phyloP scores from a whole-genome alignment of 64 coral and sea anemone genomes.

The Catalaphyllia jardinei region DNA sequence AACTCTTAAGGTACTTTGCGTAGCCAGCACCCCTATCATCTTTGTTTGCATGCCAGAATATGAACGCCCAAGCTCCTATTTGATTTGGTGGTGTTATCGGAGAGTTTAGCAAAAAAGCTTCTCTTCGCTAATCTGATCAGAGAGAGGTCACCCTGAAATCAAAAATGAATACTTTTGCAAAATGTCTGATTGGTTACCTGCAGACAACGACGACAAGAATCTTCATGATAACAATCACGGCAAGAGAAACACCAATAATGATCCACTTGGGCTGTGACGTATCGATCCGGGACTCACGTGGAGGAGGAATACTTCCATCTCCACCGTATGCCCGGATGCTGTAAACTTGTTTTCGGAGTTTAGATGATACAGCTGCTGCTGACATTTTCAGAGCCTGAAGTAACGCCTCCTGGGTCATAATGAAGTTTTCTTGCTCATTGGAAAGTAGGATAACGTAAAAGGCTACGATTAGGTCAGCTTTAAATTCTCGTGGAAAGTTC shows the following conservation, averaged over 20 bases:
- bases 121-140: too few species aligned
- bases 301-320: neutral
- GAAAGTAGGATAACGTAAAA: slow-evolving; percentile 12
- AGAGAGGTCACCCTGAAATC: too few species aligned
- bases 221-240: neutral
- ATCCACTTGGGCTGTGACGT: neutral
- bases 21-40: too few species aligned
- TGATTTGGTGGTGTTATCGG: too few species aligned
- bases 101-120: too few species aligned
- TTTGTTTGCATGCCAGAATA: too few species aligned
- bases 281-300: neutral
- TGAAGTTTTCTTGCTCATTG: neutral
- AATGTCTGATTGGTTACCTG: neutral
- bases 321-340: neutral
- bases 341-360: neutral
- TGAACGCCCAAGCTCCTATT: too few species aligned
- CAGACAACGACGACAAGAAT: neutral
- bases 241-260: slow-evolving; percentile 16
- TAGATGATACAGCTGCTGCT: neutral
- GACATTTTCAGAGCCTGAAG: neutral
- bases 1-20: too few species aligned
- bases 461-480: neutral
- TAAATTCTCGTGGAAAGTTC: neutral
- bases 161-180: neutral
- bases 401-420: neutral